These are phyloP conservation scores for Ceuthmochares aereus DNA, from an alignment of 2,113 vertebrate genomes.

Conservation along the genomic window DNA sequence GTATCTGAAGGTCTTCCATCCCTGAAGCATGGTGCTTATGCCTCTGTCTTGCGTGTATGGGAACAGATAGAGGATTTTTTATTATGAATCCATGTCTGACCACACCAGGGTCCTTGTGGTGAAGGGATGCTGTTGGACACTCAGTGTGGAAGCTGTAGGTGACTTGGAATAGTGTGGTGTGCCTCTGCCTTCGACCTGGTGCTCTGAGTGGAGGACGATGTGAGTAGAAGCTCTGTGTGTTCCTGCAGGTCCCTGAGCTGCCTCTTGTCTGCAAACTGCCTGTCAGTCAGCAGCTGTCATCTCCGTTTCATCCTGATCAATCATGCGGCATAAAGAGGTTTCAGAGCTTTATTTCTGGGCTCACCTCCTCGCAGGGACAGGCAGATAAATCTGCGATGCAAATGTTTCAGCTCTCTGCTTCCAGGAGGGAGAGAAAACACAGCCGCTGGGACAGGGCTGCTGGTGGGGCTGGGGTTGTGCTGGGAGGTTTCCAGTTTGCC, in stretches of 20 bases:
- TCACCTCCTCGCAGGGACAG: constrained; percentile 18
- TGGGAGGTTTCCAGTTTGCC: background rate
- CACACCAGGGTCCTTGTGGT: background rate
- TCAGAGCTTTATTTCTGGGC: constrained; percentile 43
- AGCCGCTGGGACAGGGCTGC: background rate
- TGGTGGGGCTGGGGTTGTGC: background rate
- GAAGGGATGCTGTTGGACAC: background rate
- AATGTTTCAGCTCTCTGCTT: constrained; percentile 21
- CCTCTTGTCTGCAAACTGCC: background rate
- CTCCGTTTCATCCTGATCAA: constrained; percentile 64
- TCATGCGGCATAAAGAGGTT: constrained; percentile 44
- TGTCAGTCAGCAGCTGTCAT: constrained; percentile 44
- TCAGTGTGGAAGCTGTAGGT: background rate
- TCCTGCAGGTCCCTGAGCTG: background rate
- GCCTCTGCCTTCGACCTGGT: background rate
- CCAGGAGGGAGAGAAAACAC: background rate
- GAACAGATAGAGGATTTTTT: background rate
- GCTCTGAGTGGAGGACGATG: background rate
- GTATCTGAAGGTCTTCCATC: background rate
- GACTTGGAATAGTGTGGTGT: background rate
- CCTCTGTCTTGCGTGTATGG: background rate
- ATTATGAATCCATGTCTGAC: background rate
- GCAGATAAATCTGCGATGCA: constrained; percentile 47
- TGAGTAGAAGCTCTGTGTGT: background rate
- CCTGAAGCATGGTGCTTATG: background rate